Conservation (phyloP, 2,888 invertebrate species). For the Aelia acuminata region DNA sequence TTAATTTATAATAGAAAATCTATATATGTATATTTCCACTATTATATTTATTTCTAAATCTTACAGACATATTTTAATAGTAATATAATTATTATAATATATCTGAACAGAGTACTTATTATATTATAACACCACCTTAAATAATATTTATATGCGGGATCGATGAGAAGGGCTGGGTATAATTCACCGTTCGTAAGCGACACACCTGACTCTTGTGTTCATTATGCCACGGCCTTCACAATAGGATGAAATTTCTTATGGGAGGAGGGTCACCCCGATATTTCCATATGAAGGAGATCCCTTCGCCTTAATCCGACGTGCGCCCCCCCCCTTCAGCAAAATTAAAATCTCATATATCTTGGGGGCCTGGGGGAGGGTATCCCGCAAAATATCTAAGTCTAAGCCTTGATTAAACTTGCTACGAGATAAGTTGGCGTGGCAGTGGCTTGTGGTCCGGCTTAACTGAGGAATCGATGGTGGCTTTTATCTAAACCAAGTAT, state of each 20-base stretch:
- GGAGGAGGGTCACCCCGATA: conserved; percentile 1
- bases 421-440: neutral
- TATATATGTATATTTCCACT: too few species aligned
- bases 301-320: conserved; percentile 13
- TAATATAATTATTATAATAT: too few species aligned
- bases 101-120: too few species aligned
- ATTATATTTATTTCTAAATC: too few species aligned
- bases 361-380: neutral
- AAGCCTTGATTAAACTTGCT: conserved; percentile 33
- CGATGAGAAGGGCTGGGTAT: neutral
- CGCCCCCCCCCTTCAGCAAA: neutral
- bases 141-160: neutral
- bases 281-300: conserved; percentile 49
- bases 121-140: neutral
- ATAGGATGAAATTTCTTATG: conserved; percentile 31
- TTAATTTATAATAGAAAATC: too few species aligned
- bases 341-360: conserved; percentile 50
- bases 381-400: conserved; percentile 15
- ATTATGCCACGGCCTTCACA: conserved; percentile 24
- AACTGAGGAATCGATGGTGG: neutral
- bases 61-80: neutral
- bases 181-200: conserved; percentile 6
- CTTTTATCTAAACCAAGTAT: too few species aligned
- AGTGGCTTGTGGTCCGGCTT: neutral
- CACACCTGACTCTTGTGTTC: conserved; percentile 3